These are phyloP conservation scores for Lucinisca nassula DNA, from an alignment of 2,888 invertebrate species.

Conservation along the genomic window DNA sequence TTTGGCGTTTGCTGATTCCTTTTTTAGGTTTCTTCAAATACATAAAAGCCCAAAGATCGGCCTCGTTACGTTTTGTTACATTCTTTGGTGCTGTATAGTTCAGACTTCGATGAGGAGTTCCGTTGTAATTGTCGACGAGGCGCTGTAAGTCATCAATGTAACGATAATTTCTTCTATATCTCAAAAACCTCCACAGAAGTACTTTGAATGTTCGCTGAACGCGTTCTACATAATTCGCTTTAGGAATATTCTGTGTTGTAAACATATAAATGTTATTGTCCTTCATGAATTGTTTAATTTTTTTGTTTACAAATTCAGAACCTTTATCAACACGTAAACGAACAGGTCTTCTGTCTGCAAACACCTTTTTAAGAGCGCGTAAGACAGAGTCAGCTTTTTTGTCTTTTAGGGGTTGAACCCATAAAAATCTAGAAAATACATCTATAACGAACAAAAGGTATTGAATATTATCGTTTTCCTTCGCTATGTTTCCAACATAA, in stretches of 20 bases:
- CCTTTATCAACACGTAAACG: conserved; percentile 30
- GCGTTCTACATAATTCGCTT: conserved; percentile 29
- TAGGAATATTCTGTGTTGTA: conserved; percentile 36
- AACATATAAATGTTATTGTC: conserved; percentile 31
- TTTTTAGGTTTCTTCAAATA: conserved; percentile 18
- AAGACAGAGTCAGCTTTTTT: conserved; percentile 25
- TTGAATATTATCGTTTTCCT: too few species aligned
- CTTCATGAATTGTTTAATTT: conserved; percentile 26
- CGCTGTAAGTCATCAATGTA: conserved; percentile 51
- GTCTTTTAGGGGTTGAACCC: too few species aligned
- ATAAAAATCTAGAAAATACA: too few species aligned
- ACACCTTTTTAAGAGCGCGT: conserved; percentile 14
- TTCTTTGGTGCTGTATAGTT: conserved; percentile 48
- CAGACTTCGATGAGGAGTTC: conserved; percentile 53
- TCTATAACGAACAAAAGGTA: too few species aligned
- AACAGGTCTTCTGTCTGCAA: conserved; percentile 20
- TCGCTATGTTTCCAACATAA: too few species aligned
- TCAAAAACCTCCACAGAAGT: background rate
- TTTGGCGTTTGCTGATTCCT: background rate
- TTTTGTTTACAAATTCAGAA: conserved; percentile 18
- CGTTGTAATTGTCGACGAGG: conserved; percentile 49
- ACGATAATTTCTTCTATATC: conserved; percentile 5
- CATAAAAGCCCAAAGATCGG: conserved; percentile 48
- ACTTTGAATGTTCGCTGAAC: conserved; percentile 5
- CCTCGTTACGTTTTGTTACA: conserved; percentile 43